Evolutionary conservation across 2,888 invertebrate genomes (phyloP).

Genomic region (Scotopteryx bipunctaria): DNA sequence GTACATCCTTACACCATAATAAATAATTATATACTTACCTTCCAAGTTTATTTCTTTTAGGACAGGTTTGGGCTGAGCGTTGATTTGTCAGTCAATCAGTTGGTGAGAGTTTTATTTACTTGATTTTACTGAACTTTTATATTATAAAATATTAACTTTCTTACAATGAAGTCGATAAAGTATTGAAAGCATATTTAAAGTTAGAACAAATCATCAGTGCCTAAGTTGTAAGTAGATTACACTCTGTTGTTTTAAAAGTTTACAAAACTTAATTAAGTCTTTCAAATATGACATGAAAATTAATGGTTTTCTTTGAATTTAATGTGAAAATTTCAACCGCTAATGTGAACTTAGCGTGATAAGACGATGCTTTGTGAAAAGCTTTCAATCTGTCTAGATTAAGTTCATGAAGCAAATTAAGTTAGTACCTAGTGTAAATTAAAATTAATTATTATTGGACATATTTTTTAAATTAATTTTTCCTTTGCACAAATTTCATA

Average conservation of each 20-base stretch:
- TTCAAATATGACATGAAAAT: conserved; percentile 24
- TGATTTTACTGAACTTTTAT: no score
- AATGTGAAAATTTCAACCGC: conserved; percentile 41
- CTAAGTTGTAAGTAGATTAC: conserved; percentile 7
- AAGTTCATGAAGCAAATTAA: conserved; percentile 21
- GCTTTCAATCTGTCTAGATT: conserved; percentile 33
- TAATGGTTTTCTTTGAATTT: conserved; percentile 40
- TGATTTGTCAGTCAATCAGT: no score
- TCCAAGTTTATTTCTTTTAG: no score
- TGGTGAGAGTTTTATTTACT: no score
- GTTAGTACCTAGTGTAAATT: neutral
- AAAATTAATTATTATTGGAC: no score
- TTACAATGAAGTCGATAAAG: neutral
- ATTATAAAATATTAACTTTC: no score
- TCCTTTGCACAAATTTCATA: no score
- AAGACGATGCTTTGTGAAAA: conserved; percentile 35
- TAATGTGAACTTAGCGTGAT: conserved; percentile 57
- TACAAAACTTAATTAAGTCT: conserved; percentile 21
- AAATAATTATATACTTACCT: no score
- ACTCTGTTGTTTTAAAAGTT: conserved; percentile 16
- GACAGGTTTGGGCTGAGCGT: no score
- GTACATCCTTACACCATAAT: no score
- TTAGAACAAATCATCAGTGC: neutral
- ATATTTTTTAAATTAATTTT: no score
- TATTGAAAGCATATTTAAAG: no score